A percentile compares a stretch with the other conserved stretches of the same genome.
Conservation (phyloP, 2,888 invertebrate genomes). For the Abscondita cerata region DNA sequence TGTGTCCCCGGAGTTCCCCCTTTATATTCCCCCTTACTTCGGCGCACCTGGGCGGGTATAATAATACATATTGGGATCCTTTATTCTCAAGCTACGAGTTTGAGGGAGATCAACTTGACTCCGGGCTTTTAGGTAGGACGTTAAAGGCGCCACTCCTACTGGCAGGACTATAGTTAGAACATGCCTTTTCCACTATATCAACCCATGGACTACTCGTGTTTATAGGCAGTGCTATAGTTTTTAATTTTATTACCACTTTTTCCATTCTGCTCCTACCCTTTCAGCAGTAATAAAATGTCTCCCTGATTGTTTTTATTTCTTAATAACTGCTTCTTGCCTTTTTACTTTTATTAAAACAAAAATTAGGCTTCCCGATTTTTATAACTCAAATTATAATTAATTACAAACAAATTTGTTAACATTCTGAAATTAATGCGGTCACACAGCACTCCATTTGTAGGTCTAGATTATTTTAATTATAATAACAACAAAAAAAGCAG, state of each 20-base stretch:
- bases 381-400: not conserved
- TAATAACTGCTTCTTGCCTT: slow-evolving; percentile 12
- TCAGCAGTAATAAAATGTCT: slow-evolving; percentile 32
- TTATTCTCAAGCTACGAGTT: slow-evolving; percentile 41
- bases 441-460: no score
- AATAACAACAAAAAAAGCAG: no score
- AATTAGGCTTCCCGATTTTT: not conserved
- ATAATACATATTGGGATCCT: slow-evolving; percentile 46
- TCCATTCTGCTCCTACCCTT: slow-evolving; percentile 35
- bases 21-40: slow-evolving; percentile 53
- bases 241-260: slow-evolving; percentile 40
- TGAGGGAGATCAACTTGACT: slow-evolving; percentile 32
- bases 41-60: slow-evolving; percentile 62
- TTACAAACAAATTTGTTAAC: slow-evolving; percentile 1
- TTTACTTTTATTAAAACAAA: not conserved
- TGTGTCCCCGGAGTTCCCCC: slow-evolving; percentile 46
- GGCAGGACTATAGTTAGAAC: slow-evolving; percentile 31
- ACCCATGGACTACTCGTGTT: slow-evolving; percentile 42
- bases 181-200: slow-evolving; percentile 37
- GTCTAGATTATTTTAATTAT: no score
- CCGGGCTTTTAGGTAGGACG: slow-evolving; percentile 21
- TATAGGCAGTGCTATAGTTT: slow-evolving; percentile 40
- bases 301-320: slow-evolving; percentile 23
- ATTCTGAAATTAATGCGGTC: no score
- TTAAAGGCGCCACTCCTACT: slow-evolving; percentile 37